phyloP scores from a whole-genome alignment of 1,140 invertebrate genomes.

The Meloidogyne chitwoodi region DNA sequence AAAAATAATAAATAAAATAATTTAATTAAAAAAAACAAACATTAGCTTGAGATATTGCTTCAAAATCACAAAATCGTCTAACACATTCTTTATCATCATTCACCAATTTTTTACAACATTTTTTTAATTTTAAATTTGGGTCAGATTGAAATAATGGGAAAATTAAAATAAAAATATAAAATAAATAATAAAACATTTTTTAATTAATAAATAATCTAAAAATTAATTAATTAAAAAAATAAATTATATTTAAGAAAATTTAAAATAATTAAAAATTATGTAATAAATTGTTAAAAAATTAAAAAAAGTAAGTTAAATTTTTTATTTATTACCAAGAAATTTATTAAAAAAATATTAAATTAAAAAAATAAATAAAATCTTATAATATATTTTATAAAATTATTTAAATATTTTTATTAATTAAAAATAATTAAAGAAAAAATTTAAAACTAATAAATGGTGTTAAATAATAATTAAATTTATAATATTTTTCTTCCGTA shows the following conservation, averaged over 20 bases:
- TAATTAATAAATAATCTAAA: neutral
- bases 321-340: too few species aligned
- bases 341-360: too few species aligned
- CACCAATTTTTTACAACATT: conserved; percentile 48
- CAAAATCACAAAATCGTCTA: conserved; percentile 57
- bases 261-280: too few species aligned
- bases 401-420: too few species aligned
- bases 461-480: neutral
- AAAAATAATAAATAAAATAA: neutral
- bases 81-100: conserved; percentile 57
- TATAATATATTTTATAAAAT: too few species aligned
- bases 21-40: conserved; percentile 22
- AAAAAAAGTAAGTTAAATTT: too few species aligned
- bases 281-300: too few species aligned
- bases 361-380: too few species aligned
- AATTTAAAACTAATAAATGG: neutral
- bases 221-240: neutral
- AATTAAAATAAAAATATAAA: neutral
- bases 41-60: conserved; percentile 59
- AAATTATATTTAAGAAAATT: neutral
- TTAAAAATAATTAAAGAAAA: too few species aligned
- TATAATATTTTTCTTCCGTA: neutral
- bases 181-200: neutral
- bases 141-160: conserved; percentile 17
- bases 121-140: conserved; percentile 56